phyloP scores from a whole-genome alignment of 2,113 vertebrate species.

The Lipophrys pholis region DNA sequence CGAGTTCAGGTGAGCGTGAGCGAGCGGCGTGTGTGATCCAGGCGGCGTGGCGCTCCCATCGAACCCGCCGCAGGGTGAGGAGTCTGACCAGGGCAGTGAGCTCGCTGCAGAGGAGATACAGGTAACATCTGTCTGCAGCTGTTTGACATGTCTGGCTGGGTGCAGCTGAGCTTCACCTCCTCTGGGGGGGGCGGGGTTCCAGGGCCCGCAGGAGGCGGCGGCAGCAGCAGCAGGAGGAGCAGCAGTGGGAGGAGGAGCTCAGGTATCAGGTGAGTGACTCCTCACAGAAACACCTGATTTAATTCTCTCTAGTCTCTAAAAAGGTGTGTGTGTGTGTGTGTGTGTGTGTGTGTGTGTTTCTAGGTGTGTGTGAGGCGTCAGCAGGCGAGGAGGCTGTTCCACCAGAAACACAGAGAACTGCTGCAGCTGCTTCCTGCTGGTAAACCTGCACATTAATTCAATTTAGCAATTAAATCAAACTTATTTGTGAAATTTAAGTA shows the following conservation, averaged over 20 bases:
- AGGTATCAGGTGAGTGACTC: conserved; percentile 64
- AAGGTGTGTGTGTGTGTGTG: no score
- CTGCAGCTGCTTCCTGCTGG: conserved; percentile 91
- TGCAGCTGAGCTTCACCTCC: no score
- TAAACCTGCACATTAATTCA: conserved; percentile 42
- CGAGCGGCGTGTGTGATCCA: conserved; percentile 90
- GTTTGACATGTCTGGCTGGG: conserved; percentile 1
- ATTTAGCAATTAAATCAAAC: no score
- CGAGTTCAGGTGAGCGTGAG: conserved; percentile 61
- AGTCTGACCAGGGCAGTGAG: conserved; percentile 88
- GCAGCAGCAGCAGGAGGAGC: conserved; percentile 79
- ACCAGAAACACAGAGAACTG: conserved; percentile 87
- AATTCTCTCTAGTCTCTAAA: no score
- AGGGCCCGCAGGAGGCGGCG: conserved; percentile 85
- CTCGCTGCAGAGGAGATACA: conserved; percentile 91
- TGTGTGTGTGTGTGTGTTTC: conserved; percentile 18
- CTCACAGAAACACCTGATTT: no score
- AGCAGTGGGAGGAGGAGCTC: conserved; percentile 86
- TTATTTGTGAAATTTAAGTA: no score
- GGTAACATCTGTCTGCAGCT: conserved; percentile 76
- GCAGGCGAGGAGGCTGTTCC: conserved; percentile 89
- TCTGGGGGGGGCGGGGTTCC: conserved; percentile 21
- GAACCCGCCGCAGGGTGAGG: conserved; percentile 88
- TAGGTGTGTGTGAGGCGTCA: conserved; percentile 88
- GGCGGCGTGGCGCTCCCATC: conserved; percentile 90